Percentiles rank a stretch among this genome's conserved stretches.
These are phyloP conservation scores for Platygyra sinensis DNA, from an alignment of 64 coral and sea anemone genomes.

Conservation along the genomic window DNA sequence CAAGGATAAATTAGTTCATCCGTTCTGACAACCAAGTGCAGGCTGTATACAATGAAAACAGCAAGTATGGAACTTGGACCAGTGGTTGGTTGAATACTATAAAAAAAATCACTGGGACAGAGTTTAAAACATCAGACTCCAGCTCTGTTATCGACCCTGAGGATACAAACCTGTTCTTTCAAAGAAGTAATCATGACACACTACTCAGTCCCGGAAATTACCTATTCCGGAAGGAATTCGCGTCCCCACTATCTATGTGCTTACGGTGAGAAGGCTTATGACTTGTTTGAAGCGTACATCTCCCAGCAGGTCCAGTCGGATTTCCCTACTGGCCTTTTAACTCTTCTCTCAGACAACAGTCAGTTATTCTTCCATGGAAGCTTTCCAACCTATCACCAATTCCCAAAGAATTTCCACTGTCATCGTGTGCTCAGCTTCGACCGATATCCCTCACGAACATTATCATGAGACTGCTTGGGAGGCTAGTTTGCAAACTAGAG, in stretches of 20 bases:
- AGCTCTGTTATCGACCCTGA: conserved; percentile 37
- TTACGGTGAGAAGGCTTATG: conserved; percentile 36
- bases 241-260: conserved; percentile 29
- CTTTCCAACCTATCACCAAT: conserved; percentile 25
- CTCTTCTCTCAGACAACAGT: conserved; percentile 33
- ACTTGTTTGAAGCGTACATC: conserved; percentile 38
- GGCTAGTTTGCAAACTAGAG: conserved; percentile 3
- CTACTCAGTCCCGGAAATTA: conserved; percentile 35
- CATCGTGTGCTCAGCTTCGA: conserved; percentile 11
- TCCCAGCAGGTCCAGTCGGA: conserved; percentile 48
- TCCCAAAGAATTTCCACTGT: conserved; percentile 27
- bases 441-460: conserved; percentile 51
- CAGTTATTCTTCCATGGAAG: conserved; percentile 39
- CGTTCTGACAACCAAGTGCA: conserved; percentile 11
- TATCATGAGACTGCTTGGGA: conserved; percentile 24
- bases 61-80: not conserved
- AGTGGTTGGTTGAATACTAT: conserved; percentile 46
- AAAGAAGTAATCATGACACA: conserved; percentile 15
- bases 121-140: not conserved
- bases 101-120: conserved; percentile 27
- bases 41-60: conserved; percentile 11
- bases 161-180: conserved; percentile 6
- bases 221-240: conserved; percentile 50
- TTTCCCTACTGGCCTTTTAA: conserved; percentile 49
- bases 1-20: conserved; percentile 46